Conservation (phyloP, 2,888 invertebrate species). For the Synanthedon vespiformis region DNA sequence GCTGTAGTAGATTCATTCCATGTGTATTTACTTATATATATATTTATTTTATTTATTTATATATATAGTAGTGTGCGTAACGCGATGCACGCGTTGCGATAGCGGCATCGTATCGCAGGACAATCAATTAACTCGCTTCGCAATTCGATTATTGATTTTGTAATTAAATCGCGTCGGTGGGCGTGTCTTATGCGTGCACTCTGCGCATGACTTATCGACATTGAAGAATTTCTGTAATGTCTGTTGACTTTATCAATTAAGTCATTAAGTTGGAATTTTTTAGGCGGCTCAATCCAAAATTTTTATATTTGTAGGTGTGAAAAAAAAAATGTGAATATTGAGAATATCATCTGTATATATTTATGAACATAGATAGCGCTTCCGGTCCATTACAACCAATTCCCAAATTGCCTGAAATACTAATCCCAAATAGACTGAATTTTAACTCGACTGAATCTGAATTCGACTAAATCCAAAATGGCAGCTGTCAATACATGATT, state of each 20-base stretch:
- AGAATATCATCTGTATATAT: no score
- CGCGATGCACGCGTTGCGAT: conserved; percentile 47
- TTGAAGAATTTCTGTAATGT: conserved; percentile 19
- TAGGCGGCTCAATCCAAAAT: no score
- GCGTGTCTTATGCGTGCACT: conserved; percentile 28
- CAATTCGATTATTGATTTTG: conserved; percentile 66
- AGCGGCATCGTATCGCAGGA: conserved; percentile 40
- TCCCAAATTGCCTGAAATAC: no score
- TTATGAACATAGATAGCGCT: no score
- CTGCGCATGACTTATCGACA: conserved; percentile 28
- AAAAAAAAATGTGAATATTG: no score
- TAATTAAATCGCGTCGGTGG: conserved; percentile 60
- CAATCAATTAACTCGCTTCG: conserved; percentile 51
- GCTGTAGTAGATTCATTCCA: conserved; percentile 10
- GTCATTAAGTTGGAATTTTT: conserved; percentile 16
- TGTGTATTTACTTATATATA: conserved; percentile 1
- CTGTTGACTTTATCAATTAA: conserved; percentile 43
- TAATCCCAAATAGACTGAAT: no score
- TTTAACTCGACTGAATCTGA: no score
- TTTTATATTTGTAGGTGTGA: no score
- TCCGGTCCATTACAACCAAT: no score
- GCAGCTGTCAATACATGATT: no score
- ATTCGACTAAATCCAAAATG: no score
- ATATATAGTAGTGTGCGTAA: background rate
- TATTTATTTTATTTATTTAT: conserved; percentile 8